Evolutionary conservation across 2,113 vertebrate species (phyloP).

Genomic region (Conger conger): DNA sequence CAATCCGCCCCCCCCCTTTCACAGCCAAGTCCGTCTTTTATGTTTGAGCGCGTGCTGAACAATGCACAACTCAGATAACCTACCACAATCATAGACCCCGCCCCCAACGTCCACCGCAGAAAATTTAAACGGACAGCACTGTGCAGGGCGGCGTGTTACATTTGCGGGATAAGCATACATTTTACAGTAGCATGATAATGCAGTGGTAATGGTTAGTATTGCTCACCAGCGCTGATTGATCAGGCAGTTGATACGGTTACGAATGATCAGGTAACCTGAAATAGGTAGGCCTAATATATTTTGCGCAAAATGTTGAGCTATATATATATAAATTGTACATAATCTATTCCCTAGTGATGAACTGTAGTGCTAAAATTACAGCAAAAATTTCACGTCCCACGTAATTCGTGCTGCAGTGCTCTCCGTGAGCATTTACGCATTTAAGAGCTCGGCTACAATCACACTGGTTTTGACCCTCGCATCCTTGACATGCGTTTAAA

Average conservation of each 20-base stretch:
- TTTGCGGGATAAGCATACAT: neutral
- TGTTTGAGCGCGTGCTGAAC: slow-evolving; percentile 28
- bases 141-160: neutral
- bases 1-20: slow-evolving; percentile 32
- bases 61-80: slow-evolving; percentile 31
- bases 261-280: neutral
- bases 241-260: neutral
- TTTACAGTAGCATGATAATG: neutral
- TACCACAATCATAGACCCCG: slow-evolving; percentile 31
- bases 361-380: too few species aligned
- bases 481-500: too few species aligned
- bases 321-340: too few species aligned
- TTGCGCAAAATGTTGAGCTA: neutral
- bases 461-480: too few species aligned
- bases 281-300: neutral
- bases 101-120: slow-evolving; percentile 21
- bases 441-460: too few species aligned
- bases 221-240: neutral
- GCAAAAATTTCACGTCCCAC: too few species aligned
- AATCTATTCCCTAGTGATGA: too few species aligned
- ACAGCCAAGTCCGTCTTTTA: slow-evolving; percentile 10
- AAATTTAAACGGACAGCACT: slow-evolving; percentile 11
- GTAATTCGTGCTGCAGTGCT: too few species aligned
- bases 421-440: too few species aligned
- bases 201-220: too few species aligned